phyloP scores from a whole-genome alignment of 2,888 invertebrate species.

The Cabera pusaria region DNA sequence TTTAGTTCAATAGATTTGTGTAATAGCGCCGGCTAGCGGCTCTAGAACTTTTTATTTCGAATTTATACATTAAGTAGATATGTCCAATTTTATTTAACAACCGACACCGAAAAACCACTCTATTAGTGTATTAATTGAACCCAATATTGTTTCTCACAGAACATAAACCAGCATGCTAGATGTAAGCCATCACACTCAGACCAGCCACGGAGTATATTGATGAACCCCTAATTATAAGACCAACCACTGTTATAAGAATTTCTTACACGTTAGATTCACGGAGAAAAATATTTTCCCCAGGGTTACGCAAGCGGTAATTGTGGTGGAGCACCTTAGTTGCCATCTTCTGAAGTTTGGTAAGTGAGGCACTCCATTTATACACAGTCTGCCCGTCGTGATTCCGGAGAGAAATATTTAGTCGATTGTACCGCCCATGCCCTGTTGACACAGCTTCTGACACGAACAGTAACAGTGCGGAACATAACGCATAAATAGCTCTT shows the following conservation, averaged over 20 bases:
- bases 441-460: slow-evolving; percentile 70
- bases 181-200: slow-evolving; percentile 65
- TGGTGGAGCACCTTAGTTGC: slow-evolving; percentile 84
- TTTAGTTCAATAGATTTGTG: slow-evolving; percentile 64
- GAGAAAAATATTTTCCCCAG: slow-evolving; percentile 83
- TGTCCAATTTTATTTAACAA: slow-evolving; percentile 47
- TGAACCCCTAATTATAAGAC: slow-evolving; percentile 61
- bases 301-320: slow-evolving; percentile 84
- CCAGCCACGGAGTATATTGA: slow-evolving; percentile 62
- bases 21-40: slow-evolving; percentile 72
- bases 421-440: slow-evolving; percentile 79
- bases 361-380: slow-evolving; percentile 82
- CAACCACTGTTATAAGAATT: slow-evolving; percentile 72
- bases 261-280: slow-evolving; percentile 83
- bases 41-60: slow-evolving; percentile 60
- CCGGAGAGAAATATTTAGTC: slow-evolving; percentile 84
- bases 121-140: slow-evolving; percentile 49
- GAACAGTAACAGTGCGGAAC: slow-evolving; percentile 74
- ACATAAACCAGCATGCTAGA: slow-evolving; percentile 69
- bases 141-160: slow-evolving; percentile 53
- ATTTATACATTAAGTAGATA: slow-evolving; percentile 58
- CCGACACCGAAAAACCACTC: slow-evolving; percentile 51
- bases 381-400: slow-evolving; percentile 82
- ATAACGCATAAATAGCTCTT: slow-evolving; percentile 82
- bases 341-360: slow-evolving; percentile 83